These are phyloP conservation scores for Hippocampus guttulatus DNA, from an alignment of 2,113 vertebrate species.

Conservation along the genomic window DNA sequence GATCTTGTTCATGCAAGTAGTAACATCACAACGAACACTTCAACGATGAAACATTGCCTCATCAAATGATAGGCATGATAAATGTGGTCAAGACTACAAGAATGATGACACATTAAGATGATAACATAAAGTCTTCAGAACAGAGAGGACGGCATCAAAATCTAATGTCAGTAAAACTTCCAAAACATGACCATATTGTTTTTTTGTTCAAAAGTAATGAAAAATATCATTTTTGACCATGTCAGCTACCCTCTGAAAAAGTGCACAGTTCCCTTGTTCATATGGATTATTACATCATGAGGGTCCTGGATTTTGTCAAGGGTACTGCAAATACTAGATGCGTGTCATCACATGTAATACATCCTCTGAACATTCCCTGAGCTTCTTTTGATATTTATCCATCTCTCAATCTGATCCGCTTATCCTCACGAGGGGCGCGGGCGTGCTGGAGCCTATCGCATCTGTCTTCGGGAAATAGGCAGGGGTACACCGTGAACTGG, in stretches of 20 bases:
- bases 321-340: neutral
- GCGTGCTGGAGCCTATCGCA: too few species aligned
- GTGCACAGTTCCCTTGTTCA: constrained; percentile 26
- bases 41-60: neutral
- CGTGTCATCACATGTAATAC: neutral
- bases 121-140: neutral
- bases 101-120: neutral
- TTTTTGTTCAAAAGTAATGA: neutral
- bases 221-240: constrained; percentile 4
- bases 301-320: constrained; percentile 14
- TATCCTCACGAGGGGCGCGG: too few species aligned
- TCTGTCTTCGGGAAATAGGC: too few species aligned
- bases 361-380: neutral
- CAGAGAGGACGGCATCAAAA: neutral
- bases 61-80: neutral
- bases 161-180: constrained; percentile 8
- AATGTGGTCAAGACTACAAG: neutral
- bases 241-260: constrained; percentile 14
- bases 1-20: constrained; percentile 3
- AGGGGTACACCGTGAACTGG: too few species aligned
- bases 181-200: neutral
- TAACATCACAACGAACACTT: neutral
- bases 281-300: constrained; percentile 1
- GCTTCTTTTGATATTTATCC: neutral
- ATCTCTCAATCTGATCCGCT: too few species aligned